Conservation (phyloP, 2,797 vertebrate genomes). For the Bovichtus variegatus region DNA sequence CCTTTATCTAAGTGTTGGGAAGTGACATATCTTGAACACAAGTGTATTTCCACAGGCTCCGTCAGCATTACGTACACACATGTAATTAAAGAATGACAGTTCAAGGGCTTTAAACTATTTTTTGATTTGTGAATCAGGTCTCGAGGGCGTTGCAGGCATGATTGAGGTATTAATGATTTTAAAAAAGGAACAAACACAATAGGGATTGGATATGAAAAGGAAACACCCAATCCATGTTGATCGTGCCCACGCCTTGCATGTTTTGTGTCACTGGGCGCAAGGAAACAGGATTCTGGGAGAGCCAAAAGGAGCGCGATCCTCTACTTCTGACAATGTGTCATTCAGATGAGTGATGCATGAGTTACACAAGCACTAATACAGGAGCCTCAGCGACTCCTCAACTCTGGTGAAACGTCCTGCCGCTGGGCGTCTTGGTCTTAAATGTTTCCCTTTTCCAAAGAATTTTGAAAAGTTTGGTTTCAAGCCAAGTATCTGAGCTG, state of each 20-base stretch:
- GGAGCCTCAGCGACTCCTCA: conserved; percentile 15
- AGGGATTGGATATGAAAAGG: conserved; percentile 52
- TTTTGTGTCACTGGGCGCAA: conserved; percentile 39
- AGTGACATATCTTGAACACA: background rate
- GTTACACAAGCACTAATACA: conserved; percentile 38
- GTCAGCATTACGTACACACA: background rate
- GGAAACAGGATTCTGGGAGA: conserved; percentile 69
- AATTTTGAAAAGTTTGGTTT: conserved; percentile 31
- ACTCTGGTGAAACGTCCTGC: conserved; percentile 26
- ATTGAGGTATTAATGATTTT: conserved; percentile 64
- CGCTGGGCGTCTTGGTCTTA: background rate
- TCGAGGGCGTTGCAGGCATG: conserved; percentile 45
- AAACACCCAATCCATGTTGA: conserved; percentile 71
- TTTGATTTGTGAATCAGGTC: conserved; percentile 37
- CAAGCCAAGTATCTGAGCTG: conserved; percentile 18
- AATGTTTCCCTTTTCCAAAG: conserved; percentile 17
- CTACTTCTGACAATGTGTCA: conserved; percentile 63
- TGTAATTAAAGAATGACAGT: background rate
- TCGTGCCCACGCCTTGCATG: conserved; percentile 54
- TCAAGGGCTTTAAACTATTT: conserved; percentile 2
- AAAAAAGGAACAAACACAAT: conserved; percentile 69
- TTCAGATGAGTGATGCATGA: conserved; percentile 67
- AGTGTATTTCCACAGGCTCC: background rate
- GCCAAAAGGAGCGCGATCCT: conserved; percentile 32
- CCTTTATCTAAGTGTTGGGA: background rate